Evolutionary conservation across 2,888 invertebrate genomes (phyloP).

Genomic region (Plebejus argus): DNA sequence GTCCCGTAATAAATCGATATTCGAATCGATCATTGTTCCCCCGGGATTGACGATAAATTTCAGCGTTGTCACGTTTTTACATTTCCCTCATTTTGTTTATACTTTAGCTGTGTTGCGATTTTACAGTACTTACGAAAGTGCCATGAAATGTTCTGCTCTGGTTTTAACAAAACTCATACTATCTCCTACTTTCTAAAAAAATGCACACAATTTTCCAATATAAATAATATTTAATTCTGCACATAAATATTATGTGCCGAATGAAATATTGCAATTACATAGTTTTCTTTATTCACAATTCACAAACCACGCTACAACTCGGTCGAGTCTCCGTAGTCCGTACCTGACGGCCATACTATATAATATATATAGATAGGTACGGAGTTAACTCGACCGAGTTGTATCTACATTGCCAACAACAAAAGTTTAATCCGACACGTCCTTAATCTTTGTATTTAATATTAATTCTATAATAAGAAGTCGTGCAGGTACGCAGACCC

Average conservation of each 20-base stretch:
- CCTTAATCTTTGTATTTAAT: conserved; percentile 5
- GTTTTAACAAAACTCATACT: too few species aligned
- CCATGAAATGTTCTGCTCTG: too few species aligned
- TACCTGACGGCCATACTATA: too few species aligned
- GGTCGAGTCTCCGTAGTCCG: too few species aligned
- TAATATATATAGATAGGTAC: too few species aligned
- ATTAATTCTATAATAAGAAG: not conserved
- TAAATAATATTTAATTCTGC: not conserved
- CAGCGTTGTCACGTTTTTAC: not conserved
- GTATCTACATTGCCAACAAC: not conserved
- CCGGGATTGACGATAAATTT: conserved; percentile 1
- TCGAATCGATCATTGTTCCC: conserved; percentile 22
- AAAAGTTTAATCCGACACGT: not conserved
- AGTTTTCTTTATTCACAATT: not conserved
- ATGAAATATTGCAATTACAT: not conserved
- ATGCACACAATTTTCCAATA: too few species aligned
- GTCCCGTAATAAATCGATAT: conserved; percentile 37
- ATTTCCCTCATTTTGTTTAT: not conserved
- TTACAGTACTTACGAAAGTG: too few species aligned
- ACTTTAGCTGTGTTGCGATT: too few species aligned
- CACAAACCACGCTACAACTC: not conserved
- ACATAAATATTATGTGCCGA: not conserved
- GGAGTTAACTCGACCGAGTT: too few species aligned
- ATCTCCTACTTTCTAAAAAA: too few species aligned
- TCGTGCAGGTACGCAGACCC: not conserved